A percentile compares a stretch with the other conserved stretches of the same genome.
Conservation (phyloP, 2,113 vertebrate species). For the Alouatta palliata region DNA sequence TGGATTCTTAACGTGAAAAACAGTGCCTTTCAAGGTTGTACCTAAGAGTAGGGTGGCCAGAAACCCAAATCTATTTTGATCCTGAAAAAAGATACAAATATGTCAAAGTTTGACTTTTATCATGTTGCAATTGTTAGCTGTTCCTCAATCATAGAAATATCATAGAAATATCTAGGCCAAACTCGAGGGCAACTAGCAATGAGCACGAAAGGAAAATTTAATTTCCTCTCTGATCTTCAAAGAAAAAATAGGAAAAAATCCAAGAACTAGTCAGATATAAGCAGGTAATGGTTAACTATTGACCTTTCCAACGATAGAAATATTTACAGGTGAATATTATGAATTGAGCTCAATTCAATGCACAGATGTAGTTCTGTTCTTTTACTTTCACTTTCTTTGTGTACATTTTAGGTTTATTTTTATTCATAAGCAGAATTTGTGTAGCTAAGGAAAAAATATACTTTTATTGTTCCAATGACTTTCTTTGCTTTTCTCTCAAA, state of each 20-base stretch:
- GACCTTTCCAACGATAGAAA: not conserved
- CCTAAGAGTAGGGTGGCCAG: not conserved
- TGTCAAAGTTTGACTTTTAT: not conserved
- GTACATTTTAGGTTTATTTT: not conserved
- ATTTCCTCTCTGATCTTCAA: not conserved
- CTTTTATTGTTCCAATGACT: not conserved
- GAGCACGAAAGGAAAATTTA: not conserved
- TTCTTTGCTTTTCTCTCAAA: not conserved
- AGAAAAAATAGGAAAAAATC: not conserved
- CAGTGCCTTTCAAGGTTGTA: not conserved
- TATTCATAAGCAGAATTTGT: not conserved
- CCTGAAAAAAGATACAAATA: not conserved
- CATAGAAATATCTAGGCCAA: not conserved
- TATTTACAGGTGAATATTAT: not conserved
- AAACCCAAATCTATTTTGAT: not conserved
- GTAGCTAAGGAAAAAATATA: not conserved
- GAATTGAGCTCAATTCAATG: not conserved
- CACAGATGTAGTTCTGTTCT: not conserved
- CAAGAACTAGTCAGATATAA: not conserved
- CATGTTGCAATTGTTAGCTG: not conserved
- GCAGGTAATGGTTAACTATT: not conserved
- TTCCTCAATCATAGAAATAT: not conserved
- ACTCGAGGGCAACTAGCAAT: not conserved
- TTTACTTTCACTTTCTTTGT: not conserved
- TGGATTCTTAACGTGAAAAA: constrained; percentile 22